Conservation (phyloP, 2,888 invertebrate species). For the Epinotia ramella region DNA sequence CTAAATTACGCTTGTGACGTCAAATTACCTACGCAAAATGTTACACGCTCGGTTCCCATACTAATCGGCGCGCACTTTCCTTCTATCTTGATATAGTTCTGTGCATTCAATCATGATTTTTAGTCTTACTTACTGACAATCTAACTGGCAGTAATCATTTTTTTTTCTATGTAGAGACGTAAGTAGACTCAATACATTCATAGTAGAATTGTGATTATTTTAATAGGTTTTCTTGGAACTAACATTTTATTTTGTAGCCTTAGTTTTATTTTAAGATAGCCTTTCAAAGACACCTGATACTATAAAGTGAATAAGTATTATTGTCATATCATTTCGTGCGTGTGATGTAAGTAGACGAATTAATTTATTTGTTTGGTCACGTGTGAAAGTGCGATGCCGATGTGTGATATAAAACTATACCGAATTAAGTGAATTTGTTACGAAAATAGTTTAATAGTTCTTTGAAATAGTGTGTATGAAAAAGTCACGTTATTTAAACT, state of each 20-base stretch:
- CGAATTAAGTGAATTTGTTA: constrained; percentile 1
- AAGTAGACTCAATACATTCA: constrained; percentile 37
- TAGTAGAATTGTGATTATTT: constrained; percentile 34
- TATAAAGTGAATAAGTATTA: constrained; percentile 40
- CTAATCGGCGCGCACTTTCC: too few relatives aligned
- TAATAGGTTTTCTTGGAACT: constrained; percentile 10
- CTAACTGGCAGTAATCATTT: constrained; percentile 15
- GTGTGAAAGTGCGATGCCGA: constrained; percentile 28
- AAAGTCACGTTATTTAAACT: too few relatives aligned
- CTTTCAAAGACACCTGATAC: constrained; percentile 36
- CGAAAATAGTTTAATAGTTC: background rate
- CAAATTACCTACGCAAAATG: too few relatives aligned
- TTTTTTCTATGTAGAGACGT: constrained; percentile 12
- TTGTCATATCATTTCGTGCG: constrained; percentile 41
- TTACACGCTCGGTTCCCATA: too few relatives aligned
- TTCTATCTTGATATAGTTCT: too few relatives aligned
- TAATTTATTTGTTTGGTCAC: constrained; percentile 36
- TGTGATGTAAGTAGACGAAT: constrained; percentile 26
- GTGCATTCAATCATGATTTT: constrained; percentile 32
- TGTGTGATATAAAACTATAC: constrained; percentile 13
- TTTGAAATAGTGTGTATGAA: background rate
- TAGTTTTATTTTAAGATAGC: constrained; percentile 34
- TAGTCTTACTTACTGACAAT: constrained; percentile 21
- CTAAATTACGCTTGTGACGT: too few relatives aligned
- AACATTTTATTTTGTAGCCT: constrained; percentile 26